These are phyloP conservation scores for Vipera latastei DNA, from an alignment of 2,797 vertebrate genomes.

Conservation along the genomic window DNA sequence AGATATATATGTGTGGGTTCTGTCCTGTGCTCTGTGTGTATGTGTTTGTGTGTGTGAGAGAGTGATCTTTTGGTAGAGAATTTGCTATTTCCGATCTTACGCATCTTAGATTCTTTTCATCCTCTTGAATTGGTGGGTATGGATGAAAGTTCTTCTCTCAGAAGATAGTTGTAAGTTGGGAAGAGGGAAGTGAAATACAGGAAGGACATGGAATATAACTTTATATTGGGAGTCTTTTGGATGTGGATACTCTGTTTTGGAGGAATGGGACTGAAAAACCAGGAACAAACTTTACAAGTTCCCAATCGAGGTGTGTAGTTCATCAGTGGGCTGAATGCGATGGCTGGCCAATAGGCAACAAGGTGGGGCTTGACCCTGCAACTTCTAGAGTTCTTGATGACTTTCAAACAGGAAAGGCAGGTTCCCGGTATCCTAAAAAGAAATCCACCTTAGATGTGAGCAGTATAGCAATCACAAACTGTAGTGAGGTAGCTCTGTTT, in stretches of 20 bases:
- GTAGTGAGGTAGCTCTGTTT: background rate
- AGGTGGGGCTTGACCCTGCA: background rate
- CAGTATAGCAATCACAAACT: background rate
- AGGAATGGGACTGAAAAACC: background rate
- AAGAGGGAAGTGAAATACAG: background rate
- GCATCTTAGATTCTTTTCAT: constrained; percentile 35
- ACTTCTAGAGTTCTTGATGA: background rate
- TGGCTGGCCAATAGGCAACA: background rate
- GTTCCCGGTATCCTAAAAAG: background rate
- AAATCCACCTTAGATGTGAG: background rate
- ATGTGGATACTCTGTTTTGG: background rate
- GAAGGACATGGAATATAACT: background rate
- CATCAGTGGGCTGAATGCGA: background rate
- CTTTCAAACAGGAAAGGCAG: background rate
- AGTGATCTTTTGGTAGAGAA: background rate
- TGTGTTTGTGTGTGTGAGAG: background rate
- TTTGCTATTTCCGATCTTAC: background rate
- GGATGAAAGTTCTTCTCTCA: background rate
- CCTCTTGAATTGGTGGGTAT: too few species aligned
- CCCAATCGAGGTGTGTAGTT: background rate
- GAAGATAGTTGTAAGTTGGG: constrained; percentile 1
- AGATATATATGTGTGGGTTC: background rate
- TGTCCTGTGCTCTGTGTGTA: background rate
- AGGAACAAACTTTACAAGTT: background rate
- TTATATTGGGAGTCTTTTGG: background rate